phyloP scores from a whole-genome alignment of 1,140 invertebrate genomes.

The Gerris buenoi region DNA sequence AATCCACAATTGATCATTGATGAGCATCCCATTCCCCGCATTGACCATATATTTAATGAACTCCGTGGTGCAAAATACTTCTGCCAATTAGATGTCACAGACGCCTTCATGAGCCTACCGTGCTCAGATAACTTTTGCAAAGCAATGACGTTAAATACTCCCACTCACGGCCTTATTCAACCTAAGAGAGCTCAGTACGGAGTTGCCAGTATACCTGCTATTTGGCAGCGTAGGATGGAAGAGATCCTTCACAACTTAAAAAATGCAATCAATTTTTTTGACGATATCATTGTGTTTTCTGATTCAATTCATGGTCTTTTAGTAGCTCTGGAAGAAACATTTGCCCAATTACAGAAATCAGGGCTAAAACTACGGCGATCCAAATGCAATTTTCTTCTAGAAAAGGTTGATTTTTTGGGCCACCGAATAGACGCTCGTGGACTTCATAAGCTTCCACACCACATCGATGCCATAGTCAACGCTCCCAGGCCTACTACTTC shows the following conservation, averaged over 20 bases:
- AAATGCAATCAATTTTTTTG: not conserved
- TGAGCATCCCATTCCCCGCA: no score
- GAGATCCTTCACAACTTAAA: not conserved
- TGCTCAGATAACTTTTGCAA: no score
- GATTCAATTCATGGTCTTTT: no score
- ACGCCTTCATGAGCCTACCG: no score
- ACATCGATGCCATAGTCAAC: not conserved
- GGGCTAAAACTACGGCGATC: not conserved
- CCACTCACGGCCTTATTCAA: no score
- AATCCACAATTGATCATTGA: no score
- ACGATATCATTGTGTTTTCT: slow-evolving; percentile 4
- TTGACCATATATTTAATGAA: no score
- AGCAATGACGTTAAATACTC: no score
- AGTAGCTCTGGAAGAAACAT: not conserved
- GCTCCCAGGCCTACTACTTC: not conserved
- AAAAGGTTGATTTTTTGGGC: not conserved
- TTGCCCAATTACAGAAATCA: not conserved
- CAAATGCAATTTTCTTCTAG: not conserved
- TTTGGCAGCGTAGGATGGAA: not conserved
- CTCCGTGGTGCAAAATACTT: no score
- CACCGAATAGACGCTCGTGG: not conserved
- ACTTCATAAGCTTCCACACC: not conserved
- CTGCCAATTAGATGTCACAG: no score
- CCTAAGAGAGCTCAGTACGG: slow-evolving; percentile 32
- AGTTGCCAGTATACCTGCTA: slow-evolving; percentile 29